Evolutionary conservation across 2,888 invertebrate species (phyloP).

Genomic region (Chironomus riparius): DNA sequence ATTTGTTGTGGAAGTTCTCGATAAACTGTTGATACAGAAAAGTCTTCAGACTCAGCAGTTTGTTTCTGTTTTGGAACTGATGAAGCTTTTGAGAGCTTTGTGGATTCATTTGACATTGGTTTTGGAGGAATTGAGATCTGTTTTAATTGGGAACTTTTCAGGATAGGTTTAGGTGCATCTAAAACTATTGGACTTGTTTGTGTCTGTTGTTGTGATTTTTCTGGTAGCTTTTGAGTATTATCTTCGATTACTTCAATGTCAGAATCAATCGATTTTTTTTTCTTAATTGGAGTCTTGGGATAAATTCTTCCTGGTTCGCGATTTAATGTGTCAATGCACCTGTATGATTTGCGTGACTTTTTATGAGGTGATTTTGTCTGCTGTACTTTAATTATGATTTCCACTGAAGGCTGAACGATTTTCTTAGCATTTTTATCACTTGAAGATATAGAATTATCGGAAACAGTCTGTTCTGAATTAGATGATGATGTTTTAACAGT

Average conservation of each 20-base stretch:
- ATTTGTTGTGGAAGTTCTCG: background rate
- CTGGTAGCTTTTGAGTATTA: background rate
- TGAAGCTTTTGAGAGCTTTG: background rate
- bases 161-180: background rate
- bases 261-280: background rate
- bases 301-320: slow-evolving; percentile 17
- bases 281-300: slow-evolving; percentile 23
- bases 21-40: slow-evolving; percentile 11
- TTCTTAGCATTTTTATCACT: background rate
- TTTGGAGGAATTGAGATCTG: background rate
- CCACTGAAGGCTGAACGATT: slow-evolving; percentile 31
- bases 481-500: background rate
- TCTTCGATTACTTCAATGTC: slow-evolving; percentile 2
- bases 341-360: background rate
- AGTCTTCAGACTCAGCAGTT: background rate
- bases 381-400: slow-evolving; percentile 37
- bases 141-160: background rate
- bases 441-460: background rate
- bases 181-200: background rate
- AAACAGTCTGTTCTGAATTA: background rate
- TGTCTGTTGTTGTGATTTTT: background rate
- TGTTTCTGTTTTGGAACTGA: background rate
- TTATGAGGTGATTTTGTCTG: slow-evolving; percentile 10
- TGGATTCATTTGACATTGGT: background rate
- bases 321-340: slow-evolving; percentile 29